Evolutionary conservation across 2,888 invertebrate species (phyloP).

Genomic region (Thereva unica): DNA sequence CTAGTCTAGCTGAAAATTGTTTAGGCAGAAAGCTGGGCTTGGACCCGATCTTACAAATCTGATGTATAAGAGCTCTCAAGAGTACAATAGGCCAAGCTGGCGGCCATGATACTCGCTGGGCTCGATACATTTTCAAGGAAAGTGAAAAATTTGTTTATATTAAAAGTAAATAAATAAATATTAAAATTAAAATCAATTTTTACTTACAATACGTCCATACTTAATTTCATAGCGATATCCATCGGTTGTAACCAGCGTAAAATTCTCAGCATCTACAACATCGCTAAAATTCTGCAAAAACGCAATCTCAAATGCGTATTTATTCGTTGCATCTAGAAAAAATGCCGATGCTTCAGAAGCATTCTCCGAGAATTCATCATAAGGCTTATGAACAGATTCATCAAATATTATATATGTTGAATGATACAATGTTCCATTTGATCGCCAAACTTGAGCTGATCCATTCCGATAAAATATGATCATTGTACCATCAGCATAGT

Average conservation of each 20-base stretch:
- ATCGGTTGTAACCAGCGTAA: slow-evolving; percentile 14
- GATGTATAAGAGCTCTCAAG: no score
- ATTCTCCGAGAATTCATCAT: background rate
- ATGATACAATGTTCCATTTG: slow-evolving; percentile 33
- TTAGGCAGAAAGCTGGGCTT: no score
- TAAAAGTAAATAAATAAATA: background rate
- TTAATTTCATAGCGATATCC: slow-evolving; percentile 21
- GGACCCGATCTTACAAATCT: no score
- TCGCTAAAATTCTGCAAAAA: slow-evolving; percentile 13
- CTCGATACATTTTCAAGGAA: no score
- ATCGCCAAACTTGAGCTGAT: slow-evolving; percentile 11
- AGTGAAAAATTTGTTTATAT: background rate
- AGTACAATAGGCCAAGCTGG: no score
- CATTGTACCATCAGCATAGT: slow-evolving; percentile 30
- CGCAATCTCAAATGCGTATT: slow-evolving; percentile 23
- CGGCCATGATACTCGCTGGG: no score
- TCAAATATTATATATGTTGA: background rate
- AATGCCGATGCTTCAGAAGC: background rate
- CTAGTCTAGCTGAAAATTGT: no score
- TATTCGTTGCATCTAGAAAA: background rate
- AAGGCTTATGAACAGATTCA: background rate
- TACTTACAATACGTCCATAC: slow-evolving; percentile 24
- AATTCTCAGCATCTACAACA: slow-evolving; percentile 10
- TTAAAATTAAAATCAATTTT: background rate
- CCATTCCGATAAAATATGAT: slow-evolving; percentile 17